Evolutionary conservation across 2,888 invertebrate species (phyloP), one percentile per base, ranked within the genome.

Genomic region (Eilema depressum): DNA sequence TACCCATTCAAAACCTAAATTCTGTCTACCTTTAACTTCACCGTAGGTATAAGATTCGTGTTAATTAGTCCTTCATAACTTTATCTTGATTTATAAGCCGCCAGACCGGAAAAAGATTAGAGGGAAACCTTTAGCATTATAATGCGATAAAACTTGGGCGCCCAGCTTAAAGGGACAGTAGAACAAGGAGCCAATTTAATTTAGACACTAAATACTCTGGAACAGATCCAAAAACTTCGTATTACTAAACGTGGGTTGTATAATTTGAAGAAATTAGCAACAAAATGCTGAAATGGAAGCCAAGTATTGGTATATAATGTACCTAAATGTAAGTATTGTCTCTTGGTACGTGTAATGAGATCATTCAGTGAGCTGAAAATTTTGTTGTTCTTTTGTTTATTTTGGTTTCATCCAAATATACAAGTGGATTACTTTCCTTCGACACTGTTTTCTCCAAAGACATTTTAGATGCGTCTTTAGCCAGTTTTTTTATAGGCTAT

Each of bases 191-290:
- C 82, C 84, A 84, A 85, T 86, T 87, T 85, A 84, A 88, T 86
- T 85, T 83, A 75, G 76, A 77, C 74, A 82, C 81, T 86, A 84
- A 85, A 84, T 75, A 77, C 80, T 73, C 76, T 87, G 88, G 89
- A 86, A 68, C 17, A 41, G 70, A 74, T 82, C 89, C 86, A 86
- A 83, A 81, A 76, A 77, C 78, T 82, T 75, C 74, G 75, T 81
- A 73, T 80, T 84, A 80, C 79, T 74, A 82, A 83, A 83, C 78
- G 78, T 81, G 77, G 77, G 73, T 74, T 64, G 83, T 83, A 81
- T 81, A 83, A 83, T 79, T 68, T 73, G 71, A 77, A 74, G 70
- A 70, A 69, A 72, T 73, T 76, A 70, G 69, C 63, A 59, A 41
- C 53, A 26, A 53, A 71, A 63, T 67, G 56, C 33, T 33, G 30